Base-by-base conservation (phyloP, 1,140 invertebrate genomes). In the Halyomorpha halys region DNA sequence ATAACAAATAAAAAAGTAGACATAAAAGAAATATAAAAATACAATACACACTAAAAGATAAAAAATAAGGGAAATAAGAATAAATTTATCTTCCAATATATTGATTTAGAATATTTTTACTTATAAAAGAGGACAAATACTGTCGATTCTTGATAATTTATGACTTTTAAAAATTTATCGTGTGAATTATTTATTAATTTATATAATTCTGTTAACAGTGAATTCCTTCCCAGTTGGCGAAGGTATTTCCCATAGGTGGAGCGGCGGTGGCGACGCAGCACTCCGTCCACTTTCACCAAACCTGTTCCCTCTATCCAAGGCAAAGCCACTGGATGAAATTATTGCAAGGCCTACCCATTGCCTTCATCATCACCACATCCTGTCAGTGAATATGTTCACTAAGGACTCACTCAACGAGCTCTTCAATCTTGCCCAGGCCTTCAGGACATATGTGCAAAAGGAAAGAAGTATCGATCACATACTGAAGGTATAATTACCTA, bases 351-450 rank as follows among this genome's bases (percentile, higher is more conserved):
- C 23, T 34, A 67, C 71, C 23, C 80, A 82, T 61, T 82, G 80
- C 18, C 73, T 96, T 15, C 76, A 80, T 54, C 86, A 89, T 9
- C 89, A 90, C 71, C 88, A 93, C 73, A 83, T 98, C 62, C 74
- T 98, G 0, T 82, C 85, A 14, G 92, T 93, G 0, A 84, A 89
- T 69, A 86, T 86, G 72, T 96, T 99, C 70, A 86, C 74, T 61
- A 95, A 95, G 76, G 90, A 96, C 59, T 86, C 92, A 70, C 74
- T 98, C 0, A 94, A 97, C 74, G 87, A 92, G 54, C 83, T 99
- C 65, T 97, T 98, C 74, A 92, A 97, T 76, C 75, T 97, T 45
- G 95, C 97, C 0, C 90, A 96, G 74, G 82, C 86, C 63, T 87
- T 94, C 72, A 71, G 91, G 70, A 81, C 82, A 25, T 86, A 82